A percentile compares a stretch with the other conserved stretches of the same genome.
Evolutionary conservation across 1,140 invertebrate genomes (phyloP).

Genomic region (Lerema accius): DNA sequence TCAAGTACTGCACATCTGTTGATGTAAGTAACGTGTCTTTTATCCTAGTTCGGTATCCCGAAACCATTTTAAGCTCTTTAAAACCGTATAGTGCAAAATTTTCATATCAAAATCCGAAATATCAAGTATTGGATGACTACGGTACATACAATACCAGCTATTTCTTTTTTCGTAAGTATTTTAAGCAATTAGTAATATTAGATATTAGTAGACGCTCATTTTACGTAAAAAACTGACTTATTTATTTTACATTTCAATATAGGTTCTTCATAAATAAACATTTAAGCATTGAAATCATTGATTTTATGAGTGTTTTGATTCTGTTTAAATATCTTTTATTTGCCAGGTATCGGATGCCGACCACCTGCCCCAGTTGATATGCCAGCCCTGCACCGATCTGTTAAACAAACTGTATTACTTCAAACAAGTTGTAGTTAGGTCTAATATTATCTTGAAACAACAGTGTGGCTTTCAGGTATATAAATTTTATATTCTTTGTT

Average conservation of each 20-base stretch:
- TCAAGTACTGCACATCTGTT: slow-evolving; percentile 78
- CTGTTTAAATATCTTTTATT: slow-evolving; percentile 33
- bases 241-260: too few species aligned
- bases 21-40: slow-evolving; percentile 54
- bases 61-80: too few species aligned
- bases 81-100: too few species aligned
- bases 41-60: background rate
- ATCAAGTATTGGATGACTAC: too few species aligned
- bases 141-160: too few species aligned
- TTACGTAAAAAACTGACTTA: too few species aligned
- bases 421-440: slow-evolving; percentile 74
- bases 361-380: slow-evolving; percentile 69
- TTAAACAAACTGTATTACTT: slow-evolving; percentile 76
- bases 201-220: too few species aligned
- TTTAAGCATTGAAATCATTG: too few species aligned
- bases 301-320: slow-evolving; percentile 24
- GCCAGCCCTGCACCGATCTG: slow-evolving; percentile 70
- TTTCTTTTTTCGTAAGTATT: slow-evolving; percentile 18
- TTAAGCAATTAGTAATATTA: too few species aligned
- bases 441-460: slow-evolving; percentile 70
- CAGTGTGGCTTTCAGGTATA: slow-evolving; percentile 51
- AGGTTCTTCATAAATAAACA: too few species aligned
- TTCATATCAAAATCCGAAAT: slow-evolving; percentile 5
- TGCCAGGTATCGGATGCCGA: slow-evolving; percentile 68
- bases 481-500: too few species aligned